phyloP scores from a whole-genome alignment of 1,140 invertebrate genomes.

The Brachystomella parvula region DNA sequence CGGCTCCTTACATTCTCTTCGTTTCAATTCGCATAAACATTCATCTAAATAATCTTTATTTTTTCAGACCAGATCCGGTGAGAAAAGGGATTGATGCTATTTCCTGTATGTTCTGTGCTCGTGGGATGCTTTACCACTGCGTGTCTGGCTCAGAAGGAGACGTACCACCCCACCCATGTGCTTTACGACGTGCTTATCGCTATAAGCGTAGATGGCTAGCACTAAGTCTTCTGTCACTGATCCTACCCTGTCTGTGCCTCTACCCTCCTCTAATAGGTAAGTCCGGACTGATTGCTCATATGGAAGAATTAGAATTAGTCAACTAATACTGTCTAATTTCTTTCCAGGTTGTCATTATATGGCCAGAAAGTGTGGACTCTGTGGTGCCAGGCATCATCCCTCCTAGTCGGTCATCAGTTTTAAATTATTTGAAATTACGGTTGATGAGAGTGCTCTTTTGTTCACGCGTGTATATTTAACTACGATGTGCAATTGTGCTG shows the following conservation, averaged over 20 bases:
- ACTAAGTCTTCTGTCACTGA: conserved; percentile 69
- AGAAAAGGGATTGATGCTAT: conserved; percentile 69
- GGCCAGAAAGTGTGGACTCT: conserved; percentile 28
- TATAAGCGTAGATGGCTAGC: conserved; percentile 65
- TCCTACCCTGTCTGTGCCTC: conserved; percentile 88
- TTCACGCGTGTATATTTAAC: neutral
- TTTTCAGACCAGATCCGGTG: conserved; percentile 74
- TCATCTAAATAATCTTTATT: too few relatives aligned
- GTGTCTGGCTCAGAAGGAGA: conserved; percentile 69
- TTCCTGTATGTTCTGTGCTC: conserved; percentile 72
- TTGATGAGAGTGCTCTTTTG: too few relatives aligned
- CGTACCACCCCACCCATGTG: conserved; percentile 69
- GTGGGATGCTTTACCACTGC: conserved; percentile 86
- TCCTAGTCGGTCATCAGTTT: conserved; percentile 24
- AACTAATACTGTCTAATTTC: neutral
- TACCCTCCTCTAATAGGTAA: conserved; percentile 58
- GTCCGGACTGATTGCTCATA: conserved; percentile 41
- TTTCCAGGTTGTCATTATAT: conserved; percentile 62
- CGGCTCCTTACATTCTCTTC: too few relatives aligned
- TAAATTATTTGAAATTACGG: neutral
- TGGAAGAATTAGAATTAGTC: neutral
- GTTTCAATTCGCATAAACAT: too few relatives aligned
- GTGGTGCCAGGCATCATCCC: conserved; percentile 34
- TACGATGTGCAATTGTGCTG: neutral
- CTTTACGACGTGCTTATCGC: conserved; percentile 54